phyloP scores from a whole-genome alignment of 1,140 invertebrate species.

The Yoshiicerus persimilis region DNA sequence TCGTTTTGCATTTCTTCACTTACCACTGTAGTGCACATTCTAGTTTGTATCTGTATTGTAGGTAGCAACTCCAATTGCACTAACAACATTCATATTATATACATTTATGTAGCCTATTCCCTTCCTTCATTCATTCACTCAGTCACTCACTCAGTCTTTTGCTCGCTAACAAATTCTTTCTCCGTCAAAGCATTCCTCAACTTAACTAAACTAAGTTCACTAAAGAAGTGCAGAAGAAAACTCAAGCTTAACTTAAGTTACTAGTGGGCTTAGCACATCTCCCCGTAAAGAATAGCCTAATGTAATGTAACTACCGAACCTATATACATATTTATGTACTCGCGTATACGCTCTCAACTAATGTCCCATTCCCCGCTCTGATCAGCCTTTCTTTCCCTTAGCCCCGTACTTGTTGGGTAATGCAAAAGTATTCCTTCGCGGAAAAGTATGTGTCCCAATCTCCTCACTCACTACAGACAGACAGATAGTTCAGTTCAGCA shows the following conservation, averaged over 20 bases:
- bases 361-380: not conserved
- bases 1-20: slow-evolving; percentile 2
- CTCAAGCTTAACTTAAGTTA: not conserved
- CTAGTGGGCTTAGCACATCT: not conserved
- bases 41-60: not conserved
- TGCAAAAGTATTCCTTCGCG: not conserved
- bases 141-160: not conserved
- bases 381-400: not conserved
- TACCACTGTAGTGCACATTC: too few species aligned
- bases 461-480: not conserved
- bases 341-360: not conserved
- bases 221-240: slow-evolving; percentile 6
- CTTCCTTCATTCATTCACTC: not conserved
- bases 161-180: slow-evolving; percentile 12
- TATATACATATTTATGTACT: not conserved
- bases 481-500: not conserved
- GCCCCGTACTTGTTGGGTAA: not conserved
- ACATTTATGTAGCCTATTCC: not conserved
- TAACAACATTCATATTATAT: not conserved
- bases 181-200: slow-evolving; percentile 18
- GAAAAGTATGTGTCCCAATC: not conserved
- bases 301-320: not conserved
- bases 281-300: not conserved
- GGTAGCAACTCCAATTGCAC: not conserved
- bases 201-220: slow-evolving; percentile 10